Evolutionary conservation across 1,140 invertebrate species (phyloP).

Genomic region (Tyrophagus putrescentiae): DNA sequence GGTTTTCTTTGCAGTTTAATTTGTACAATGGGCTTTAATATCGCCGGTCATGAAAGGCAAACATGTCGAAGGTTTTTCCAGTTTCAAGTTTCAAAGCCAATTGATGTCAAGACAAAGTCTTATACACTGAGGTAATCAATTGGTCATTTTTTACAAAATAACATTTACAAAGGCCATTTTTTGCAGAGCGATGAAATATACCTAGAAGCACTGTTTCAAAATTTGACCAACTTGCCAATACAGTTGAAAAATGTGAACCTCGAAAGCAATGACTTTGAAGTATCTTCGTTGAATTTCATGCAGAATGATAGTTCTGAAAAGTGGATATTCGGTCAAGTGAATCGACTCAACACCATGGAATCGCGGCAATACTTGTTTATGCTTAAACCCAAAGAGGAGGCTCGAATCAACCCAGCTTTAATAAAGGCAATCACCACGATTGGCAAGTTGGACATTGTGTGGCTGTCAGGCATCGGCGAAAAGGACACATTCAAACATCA

Average conservation of each 20-base stretch:
- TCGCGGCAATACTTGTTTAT: slow-evolving; percentile 83
- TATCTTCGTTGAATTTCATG: slow-evolving; percentile 32
- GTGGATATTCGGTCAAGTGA: slow-evolving; percentile 67
- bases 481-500: slow-evolving; percentile 83
- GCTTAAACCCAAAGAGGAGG: slow-evolving; percentile 57
- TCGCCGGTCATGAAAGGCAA: slow-evolving; percentile 46
- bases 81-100: slow-evolving; percentile 90
- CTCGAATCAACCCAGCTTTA: slow-evolving; percentile 51
- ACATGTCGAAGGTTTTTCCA: slow-evolving; percentile 86
- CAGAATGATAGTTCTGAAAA: slow-evolving; percentile 29
- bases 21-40: slow-evolving; percentile 82
- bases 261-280: slow-evolving; percentile 70
- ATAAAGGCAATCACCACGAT: slow-evolving; percentile 71
- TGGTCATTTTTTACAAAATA: slow-evolving; percentile 10
- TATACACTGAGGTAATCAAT: slow-evolving; percentile 71
- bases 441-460: slow-evolving; percentile 92
- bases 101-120: slow-evolving; percentile 97
- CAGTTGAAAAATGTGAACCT: slow-evolving; percentile 78
- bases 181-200: slow-evolving; percentile 80
- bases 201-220: slow-evolving; percentile 90
- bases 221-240: slow-evolving; percentile 73
- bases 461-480: slow-evolving; percentile 89
- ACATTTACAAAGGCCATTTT: slow-evolving; percentile 19
- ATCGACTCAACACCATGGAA: slow-evolving; percentile 49
- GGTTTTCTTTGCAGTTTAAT: slow-evolving; percentile 53